A percentile compares a stretch with the other conserved stretches of the same genome.
These are phyloP conservation scores for Labeo catla DNA, from an alignment of 2,113 vertebrate species.

Conservation along the genomic window DNA sequence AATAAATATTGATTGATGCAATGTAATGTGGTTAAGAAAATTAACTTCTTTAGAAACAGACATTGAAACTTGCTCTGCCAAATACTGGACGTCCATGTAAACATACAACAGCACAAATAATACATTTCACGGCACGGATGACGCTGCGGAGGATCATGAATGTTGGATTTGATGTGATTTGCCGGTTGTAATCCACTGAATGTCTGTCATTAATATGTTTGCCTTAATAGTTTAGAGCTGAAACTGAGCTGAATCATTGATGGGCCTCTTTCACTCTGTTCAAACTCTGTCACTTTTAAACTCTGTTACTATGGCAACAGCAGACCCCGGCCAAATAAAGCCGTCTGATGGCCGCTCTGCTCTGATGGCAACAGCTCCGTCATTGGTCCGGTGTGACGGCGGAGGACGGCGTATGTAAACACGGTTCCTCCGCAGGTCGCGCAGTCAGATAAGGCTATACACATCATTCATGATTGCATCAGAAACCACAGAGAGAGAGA, in stretches of 20 bases:
- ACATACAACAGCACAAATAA: not conserved
- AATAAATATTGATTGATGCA: too few species aligned
- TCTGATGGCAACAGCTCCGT: slow-evolving; percentile 54
- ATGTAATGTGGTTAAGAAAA: not conserved
- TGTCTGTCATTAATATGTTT: slow-evolving; percentile 31
- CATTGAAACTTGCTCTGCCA: not conserved
- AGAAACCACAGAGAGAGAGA: slow-evolving; percentile 57
- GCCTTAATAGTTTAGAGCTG: slow-evolving; percentile 31
- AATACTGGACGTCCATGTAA: not conserved
- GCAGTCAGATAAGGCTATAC: not conserved
- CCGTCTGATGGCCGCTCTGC: slow-evolving; percentile 27
- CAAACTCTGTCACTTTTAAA: not conserved
- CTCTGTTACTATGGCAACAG: slow-evolving; percentile 62
- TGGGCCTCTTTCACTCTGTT: not conserved
- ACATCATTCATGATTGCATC: slow-evolving; percentile 68
- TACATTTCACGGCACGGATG: not conserved
- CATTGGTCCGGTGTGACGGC: slow-evolving; percentile 42
- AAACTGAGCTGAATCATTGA: slow-evolving; percentile 55
- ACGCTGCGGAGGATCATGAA: not conserved
- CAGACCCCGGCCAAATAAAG: not conserved
- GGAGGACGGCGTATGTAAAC: slow-evolving; percentile 44
- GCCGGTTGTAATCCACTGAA: not conserved
- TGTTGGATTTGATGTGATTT: not conserved
- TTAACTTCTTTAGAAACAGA: not conserved
- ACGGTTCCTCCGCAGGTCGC: slow-evolving; percentile 55